These are phyloP conservation scores for Bibio marci DNA, from an alignment of 2,888 invertebrate genomes.

Conservation along the genomic window DNA sequence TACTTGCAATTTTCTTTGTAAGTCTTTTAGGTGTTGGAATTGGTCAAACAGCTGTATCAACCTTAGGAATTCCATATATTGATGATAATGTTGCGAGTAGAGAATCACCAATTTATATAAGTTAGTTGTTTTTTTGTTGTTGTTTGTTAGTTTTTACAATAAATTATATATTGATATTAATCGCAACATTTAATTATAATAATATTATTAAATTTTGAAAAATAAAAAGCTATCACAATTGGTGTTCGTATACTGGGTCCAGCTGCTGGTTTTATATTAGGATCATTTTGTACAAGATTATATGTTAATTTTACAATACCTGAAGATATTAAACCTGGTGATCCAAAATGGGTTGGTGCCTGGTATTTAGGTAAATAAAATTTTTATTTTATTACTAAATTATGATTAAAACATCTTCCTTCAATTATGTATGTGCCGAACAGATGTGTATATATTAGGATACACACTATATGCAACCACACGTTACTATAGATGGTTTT, in stretches of 20 bases:
- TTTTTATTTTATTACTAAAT: background rate
- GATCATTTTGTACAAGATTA: slow-evolving; percentile 72
- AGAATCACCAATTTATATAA: slow-evolving; percentile 83
- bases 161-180: background rate
- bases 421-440: no score
- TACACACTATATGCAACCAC: no score
- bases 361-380: slow-evolving; percentile 80
- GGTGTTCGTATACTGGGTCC: slow-evolving; percentile 83
- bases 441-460: no score
- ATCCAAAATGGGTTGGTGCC: slow-evolving; percentile 88
- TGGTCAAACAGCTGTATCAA: slow-evolving; percentile 84
- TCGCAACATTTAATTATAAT: background rate
- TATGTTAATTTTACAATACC: slow-evolving; percentile 70
- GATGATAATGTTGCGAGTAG: slow-evolving; percentile 86
- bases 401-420: no score
- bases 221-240: slow-evolving; percentile 61
- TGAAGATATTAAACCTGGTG: slow-evolving; percentile 55
- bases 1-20: slow-evolving; percentile 74
- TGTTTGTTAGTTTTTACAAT: background rate
- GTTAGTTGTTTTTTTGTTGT: slow-evolving; percentile 33
- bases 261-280: slow-evolving; percentile 76
- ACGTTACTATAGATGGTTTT: no score
- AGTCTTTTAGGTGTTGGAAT: slow-evolving; percentile 78
- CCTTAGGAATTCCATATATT: slow-evolving; percentile 82
- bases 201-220: slow-evolving; percentile 15